Evolutionary conservation across 2,113 vertebrate species (phyloP).

Genomic region (Spea multiplicata): DNA sequence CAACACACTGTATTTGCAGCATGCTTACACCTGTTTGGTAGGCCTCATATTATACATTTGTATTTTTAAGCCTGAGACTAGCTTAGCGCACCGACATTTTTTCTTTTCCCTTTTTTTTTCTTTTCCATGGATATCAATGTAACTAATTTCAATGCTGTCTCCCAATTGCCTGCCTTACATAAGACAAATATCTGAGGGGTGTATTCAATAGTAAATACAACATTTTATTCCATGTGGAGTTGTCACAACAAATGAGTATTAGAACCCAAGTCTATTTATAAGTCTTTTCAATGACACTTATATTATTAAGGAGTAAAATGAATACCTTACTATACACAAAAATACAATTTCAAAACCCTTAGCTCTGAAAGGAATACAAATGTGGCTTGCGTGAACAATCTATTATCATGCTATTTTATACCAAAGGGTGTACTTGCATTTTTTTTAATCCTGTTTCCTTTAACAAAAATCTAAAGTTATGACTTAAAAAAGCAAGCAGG

Average conservation of each 20-base stretch:
- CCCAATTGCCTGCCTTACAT: conserved; percentile 14
- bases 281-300: conserved; percentile 38
- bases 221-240: conserved; percentile 35
- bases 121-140: conserved; percentile 16
- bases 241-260: conserved; percentile 30
- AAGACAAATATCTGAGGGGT: conserved; percentile 8
- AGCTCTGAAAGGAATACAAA: background rate
- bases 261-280: conserved; percentile 27
- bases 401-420: background rate
- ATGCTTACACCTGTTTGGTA: too few relatives aligned
- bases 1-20: too few relatives aligned
- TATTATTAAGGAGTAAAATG: conserved; percentile 44
- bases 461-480: too few relatives aligned
- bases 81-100: too few relatives aligned
- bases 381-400: conserved; percentile 3
- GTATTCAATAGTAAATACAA: conserved; percentile 20
- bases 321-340: conserved; percentile 32
- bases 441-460: too few relatives aligned
- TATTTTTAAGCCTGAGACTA: too few relatives aligned
- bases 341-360: conserved; percentile 23
- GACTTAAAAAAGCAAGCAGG: too few relatives aligned
- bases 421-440: too few relatives aligned
- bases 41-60: too few relatives aligned
- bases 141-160: conserved; percentile 13
- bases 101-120: too few relatives aligned